phyloP scores from a whole-genome alignment of 2,888 invertebrate genomes.

The Petrophora chlorosata region DNA sequence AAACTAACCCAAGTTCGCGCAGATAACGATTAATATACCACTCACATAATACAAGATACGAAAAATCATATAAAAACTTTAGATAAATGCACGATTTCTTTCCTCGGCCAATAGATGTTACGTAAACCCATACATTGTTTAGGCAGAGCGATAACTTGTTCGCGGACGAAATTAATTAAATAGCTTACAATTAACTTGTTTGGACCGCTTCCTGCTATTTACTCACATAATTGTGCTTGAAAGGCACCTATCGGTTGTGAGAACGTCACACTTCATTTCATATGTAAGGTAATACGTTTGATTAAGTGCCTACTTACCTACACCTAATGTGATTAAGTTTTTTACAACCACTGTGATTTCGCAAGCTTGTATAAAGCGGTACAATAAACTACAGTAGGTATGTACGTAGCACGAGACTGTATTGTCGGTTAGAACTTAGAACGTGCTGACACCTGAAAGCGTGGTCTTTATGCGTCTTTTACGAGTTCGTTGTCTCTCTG shows the following conservation, averaged over 20 bases:
- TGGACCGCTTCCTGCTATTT: constrained; percentile 35
- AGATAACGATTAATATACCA: constrained; percentile 14
- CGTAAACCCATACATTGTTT: constrained; percentile 11
- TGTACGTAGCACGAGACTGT: constrained; percentile 21
- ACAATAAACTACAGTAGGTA: constrained; percentile 12
- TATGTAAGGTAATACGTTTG: constrained; percentile 31
- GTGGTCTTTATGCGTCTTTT: constrained; percentile 64
- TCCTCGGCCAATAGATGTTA: constrained; percentile 45
- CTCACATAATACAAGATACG: constrained; percentile 1
- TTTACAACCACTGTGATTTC: constrained; percentile 21
- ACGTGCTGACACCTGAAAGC: constrained; percentile 44
- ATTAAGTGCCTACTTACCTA: constrained; percentile 23
- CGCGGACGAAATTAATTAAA: constrained; percentile 54
- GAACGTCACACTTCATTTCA: constrained; percentile 28
- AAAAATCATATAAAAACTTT: not conserved
- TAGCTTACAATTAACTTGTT: constrained; percentile 43
- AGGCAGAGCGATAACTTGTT: constrained; percentile 31
- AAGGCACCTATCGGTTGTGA: constrained; percentile 18
- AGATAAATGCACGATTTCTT: constrained; percentile 46
- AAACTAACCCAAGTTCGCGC: constrained; percentile 22
- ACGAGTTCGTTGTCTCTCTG: constrained; percentile 80
- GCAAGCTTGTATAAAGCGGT: constrained; percentile 27
- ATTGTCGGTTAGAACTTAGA: constrained; percentile 32
- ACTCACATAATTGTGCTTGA: constrained; percentile 24
- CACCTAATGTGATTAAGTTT: constrained; percentile 29